Evolutionary conservation across 2,888 invertebrate genomes (phyloP).

Genomic region (Aethes cnicana): DNA sequence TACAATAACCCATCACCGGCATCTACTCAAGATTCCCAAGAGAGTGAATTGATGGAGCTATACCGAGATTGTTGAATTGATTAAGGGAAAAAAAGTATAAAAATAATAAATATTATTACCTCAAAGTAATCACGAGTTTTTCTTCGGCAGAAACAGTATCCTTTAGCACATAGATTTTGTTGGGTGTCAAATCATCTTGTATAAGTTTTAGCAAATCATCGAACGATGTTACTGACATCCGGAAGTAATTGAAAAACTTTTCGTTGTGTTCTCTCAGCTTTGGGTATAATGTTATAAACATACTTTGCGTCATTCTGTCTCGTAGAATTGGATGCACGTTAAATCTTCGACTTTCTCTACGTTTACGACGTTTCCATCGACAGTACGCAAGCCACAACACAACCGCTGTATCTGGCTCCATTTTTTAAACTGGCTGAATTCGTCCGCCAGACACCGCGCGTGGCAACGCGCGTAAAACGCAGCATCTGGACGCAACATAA

Average conservation of each 20-base stretch:
- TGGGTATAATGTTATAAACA: no score
- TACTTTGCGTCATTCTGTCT: no score
- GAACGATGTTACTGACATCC: conserved; percentile 46
- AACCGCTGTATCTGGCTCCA: neutral
- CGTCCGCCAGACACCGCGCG: neutral
- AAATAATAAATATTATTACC: conserved; percentile 39
- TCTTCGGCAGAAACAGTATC: conserved; percentile 39
- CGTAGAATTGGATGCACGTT: no score
- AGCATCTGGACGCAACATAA: neutral
- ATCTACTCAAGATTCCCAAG: no score
- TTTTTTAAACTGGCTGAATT: neutral
- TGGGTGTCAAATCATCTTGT: conserved; percentile 39
- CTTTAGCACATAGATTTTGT: conserved; percentile 36
- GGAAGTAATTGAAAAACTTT: conserved; percentile 45
- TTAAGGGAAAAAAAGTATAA: no score
- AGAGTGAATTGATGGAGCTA: no score
- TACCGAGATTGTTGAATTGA: no score
- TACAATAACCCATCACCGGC: conserved; percentile 36
- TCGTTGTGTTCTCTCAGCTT: no score
- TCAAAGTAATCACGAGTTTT: conserved; percentile 40
- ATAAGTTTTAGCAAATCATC: conserved; percentile 43
- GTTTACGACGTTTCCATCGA: no score
- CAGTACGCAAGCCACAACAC: no score
- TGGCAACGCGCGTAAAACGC: neutral
- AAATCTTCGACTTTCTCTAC: no score